A percentile compares a stretch with the other conserved stretches of the same genome.
phyloP scores from a whole-genome alignment of 2,888 invertebrate genomes.

The Diadromus collaris region DNA sequence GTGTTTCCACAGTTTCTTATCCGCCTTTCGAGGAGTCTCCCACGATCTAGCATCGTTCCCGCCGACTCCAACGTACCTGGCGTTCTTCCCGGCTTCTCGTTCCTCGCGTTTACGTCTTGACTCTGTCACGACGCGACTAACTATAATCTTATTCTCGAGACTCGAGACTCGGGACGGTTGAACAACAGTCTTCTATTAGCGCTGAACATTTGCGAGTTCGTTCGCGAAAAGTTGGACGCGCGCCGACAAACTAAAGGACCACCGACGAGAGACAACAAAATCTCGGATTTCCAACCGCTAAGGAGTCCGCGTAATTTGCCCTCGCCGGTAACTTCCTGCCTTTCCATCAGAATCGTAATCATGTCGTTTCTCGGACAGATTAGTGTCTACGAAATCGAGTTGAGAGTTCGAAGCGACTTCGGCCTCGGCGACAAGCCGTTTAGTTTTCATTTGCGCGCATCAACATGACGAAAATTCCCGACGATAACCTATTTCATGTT shows the following conservation, averaged over 20 bases:
- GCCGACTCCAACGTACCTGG: conserved; percentile 1
- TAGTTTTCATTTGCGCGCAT: not conserved
- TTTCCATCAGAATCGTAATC: conserved; percentile 22
- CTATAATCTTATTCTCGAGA: conserved; percentile 52
- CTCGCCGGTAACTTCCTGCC: not conserved
- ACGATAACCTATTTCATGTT: no score
- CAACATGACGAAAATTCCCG: no score
- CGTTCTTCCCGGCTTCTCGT: conserved; percentile 1
- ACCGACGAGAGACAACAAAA: conserved; percentile 34
- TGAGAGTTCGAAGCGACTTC: not conserved
- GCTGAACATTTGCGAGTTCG: conserved; percentile 34
- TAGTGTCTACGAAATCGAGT: conserved; percentile 5
- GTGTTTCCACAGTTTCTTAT: not conserved
- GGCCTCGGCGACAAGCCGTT: not conserved
- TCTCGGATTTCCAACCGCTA: conserved; percentile 29
- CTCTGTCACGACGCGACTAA: conserved; percentile 50
- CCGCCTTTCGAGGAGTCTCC: conserved; percentile 21
- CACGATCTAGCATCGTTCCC: not conserved
- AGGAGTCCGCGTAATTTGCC: conserved; percentile 12
- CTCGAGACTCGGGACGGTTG: conserved; percentile 28
- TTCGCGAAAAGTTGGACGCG: conserved; percentile 11
- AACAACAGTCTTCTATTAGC: conserved; percentile 42
- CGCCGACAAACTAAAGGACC: conserved; percentile 15
- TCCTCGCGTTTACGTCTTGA: conserved; percentile 51
- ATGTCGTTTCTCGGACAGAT: conserved; percentile 26